Conservation (phyloP, 1,140 invertebrate genomes). For the Lasioglossum baleicum region DNA sequence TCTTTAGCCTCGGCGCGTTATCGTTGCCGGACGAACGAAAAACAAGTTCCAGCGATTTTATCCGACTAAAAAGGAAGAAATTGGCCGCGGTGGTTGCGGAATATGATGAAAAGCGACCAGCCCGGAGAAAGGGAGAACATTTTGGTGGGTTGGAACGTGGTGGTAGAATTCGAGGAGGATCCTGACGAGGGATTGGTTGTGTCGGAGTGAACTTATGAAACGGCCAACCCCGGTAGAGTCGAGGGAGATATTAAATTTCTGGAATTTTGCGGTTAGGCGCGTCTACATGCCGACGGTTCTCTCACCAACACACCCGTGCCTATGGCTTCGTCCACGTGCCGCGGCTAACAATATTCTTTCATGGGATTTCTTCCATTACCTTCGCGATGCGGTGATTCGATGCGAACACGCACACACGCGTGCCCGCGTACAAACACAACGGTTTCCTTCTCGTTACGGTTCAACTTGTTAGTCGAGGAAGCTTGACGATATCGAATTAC, state of each 20-base stretch:
- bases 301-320: conserved; percentile 27
- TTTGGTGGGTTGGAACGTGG: conserved; percentile 52
- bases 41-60: conserved; percentile 2
- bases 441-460: not conserved
- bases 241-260: conserved; percentile 80
- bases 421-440: not conserved
- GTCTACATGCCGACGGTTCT: conserved; percentile 65
- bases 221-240: conserved; percentile 62
- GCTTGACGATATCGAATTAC: not conserved
- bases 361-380: conserved; percentile 36
- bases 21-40: not conserved
- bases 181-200: conserved; percentile 64
- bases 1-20: not conserved
- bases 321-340: conserved; percentile 23
- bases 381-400: conserved; percentile 16
- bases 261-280: conserved; percentile 78
- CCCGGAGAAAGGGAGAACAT: conserved; percentile 24
- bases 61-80: conserved; percentile 11
- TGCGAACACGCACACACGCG: not conserved
- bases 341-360: conserved; percentile 41
- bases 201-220: conserved; percentile 77
- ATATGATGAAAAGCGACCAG: conserved; percentile 32
- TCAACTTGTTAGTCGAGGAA: not conserved
- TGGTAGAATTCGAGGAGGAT: conserved; percentile 62
- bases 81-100: conserved; percentile 14